phyloP scores from a whole-genome alignment of 1,140 invertebrate species.

The Semibalanus balanoides region DNA sequence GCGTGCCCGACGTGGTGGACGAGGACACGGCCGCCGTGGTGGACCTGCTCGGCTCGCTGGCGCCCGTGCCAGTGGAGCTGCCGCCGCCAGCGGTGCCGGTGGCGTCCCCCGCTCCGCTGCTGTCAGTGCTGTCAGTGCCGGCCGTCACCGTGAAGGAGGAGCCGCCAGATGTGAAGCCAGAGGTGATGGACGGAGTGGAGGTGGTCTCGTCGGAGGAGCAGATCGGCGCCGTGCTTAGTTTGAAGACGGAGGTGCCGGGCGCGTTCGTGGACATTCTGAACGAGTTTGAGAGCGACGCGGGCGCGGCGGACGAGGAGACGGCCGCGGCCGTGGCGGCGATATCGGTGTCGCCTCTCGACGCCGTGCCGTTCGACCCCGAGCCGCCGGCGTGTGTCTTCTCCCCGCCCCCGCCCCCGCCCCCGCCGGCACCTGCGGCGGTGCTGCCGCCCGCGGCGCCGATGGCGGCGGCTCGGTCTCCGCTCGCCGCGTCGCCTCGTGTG shows the following conservation, averaged over 20 bases:
- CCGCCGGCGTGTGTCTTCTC: neutral
- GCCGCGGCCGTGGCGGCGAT: neutral
- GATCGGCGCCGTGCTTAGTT: neutral
- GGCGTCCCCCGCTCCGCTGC: neutral
- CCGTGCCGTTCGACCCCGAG: neutral
- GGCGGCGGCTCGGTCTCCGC: neutral
- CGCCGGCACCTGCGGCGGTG: neutral
- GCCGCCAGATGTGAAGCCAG: neutral
- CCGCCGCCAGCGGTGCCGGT: neutral
- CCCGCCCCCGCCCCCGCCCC: neutral
- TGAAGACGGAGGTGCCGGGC: neutral
- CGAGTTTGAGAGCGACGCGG: neutral
- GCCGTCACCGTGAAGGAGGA: neutral
- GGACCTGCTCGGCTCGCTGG: neutral
- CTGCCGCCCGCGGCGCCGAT: neutral
- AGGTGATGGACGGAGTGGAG: neutral
- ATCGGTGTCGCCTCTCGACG: neutral
- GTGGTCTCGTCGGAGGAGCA: neutral
- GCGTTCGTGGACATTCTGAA: neutral
- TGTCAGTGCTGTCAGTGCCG: neutral
- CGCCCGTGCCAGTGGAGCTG: neutral
- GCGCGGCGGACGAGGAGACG: neutral
- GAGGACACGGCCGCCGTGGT: neutral
- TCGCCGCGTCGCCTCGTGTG: neutral
- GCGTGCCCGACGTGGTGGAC: neutral